Evolutionary conservation across 1,140 invertebrate species (phyloP), one percentile per base, ranked within the genome.

Genomic region (Cotesia glomerata): DNA sequence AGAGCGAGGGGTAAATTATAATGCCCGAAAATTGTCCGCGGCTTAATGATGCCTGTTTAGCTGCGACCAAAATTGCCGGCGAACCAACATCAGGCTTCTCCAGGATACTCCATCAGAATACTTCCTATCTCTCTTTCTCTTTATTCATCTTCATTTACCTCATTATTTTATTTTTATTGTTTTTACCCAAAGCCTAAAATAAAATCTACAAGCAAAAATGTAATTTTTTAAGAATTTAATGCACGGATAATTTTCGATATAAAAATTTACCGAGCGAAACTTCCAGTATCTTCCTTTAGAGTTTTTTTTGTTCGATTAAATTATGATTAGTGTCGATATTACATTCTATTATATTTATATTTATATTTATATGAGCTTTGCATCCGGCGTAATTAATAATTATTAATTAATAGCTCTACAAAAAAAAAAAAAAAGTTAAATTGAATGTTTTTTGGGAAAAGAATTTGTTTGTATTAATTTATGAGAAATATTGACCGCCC

Each of bases 401-500:
- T 26, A 26, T 26, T 3, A 26, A 26, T 26, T 26, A 26, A 26
- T 26, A 26, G 3, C 3, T 26, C 3, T 26, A 26, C 3, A 26
- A 26, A 26, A 26, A 26, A 26, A 26, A 26, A 26, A 26, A 26
- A 26, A 26, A 26, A 26, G 3, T 26, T 26, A 3, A 26, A 26
- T 26, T 26, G 26, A 26, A 26, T 26, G 26, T 26, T 26, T 26
- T 26, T 26, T 13, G 18, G 32, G 74, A 78, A 78, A 77, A 76
- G 75, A 56, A 71, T 74, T 35, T 75, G 77, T 81, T 81, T 79
- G 78, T 83, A 80, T 79, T 74, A 76, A 79, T 76, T 84, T 80
- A 80, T 82, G 81, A 76, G 75, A 80, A 83, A 80, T 81, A 80
- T 79, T 81, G 80, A 82, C 58, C 58, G 58, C 58, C 58, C 58